Conservation (phyloP, 2,113 vertebrate genomes). For the Trogon melanurus region DNA sequence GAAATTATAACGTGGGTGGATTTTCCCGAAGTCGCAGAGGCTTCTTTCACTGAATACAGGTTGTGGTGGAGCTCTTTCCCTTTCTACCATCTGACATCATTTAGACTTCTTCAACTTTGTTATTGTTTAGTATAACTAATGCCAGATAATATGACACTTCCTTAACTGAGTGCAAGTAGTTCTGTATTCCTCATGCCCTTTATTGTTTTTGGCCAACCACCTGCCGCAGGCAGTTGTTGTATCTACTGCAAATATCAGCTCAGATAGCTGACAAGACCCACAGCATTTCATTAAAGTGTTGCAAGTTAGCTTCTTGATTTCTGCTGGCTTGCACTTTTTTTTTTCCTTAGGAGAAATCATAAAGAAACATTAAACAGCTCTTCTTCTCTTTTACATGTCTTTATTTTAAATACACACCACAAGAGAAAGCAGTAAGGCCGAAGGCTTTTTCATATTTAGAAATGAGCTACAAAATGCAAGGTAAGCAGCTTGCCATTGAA, state of each 20-base stretch:
- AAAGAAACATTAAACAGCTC: neutral
- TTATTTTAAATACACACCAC: neutral
- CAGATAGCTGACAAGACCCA: neutral
- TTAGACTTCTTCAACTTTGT: slow-evolving; percentile 13
- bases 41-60: neutral
- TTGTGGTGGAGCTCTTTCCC: neutral
- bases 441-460: neutral
- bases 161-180: slow-evolving; percentile 5
- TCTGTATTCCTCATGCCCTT: neutral
- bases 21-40: slow-evolving; percentile 6
- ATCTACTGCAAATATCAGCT: neutral
- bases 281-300: neutral
- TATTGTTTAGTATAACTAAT: neutral
- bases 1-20: neutral
- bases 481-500: neutral
- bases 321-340: neutral
- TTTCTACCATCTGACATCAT: neutral
- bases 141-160: neutral
- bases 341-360: neutral
- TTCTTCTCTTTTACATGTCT: neutral
- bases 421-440: neutral
- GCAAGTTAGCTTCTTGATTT: neutral
- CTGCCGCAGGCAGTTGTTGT: neutral
- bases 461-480: neutral
- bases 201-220: neutral